A percentile compares a stretch with the other conserved stretches of the same genome.
Evolutionary conservation across 2,888 invertebrate species (phyloP).

Genomic region (Epinotia demarniana): DNA sequence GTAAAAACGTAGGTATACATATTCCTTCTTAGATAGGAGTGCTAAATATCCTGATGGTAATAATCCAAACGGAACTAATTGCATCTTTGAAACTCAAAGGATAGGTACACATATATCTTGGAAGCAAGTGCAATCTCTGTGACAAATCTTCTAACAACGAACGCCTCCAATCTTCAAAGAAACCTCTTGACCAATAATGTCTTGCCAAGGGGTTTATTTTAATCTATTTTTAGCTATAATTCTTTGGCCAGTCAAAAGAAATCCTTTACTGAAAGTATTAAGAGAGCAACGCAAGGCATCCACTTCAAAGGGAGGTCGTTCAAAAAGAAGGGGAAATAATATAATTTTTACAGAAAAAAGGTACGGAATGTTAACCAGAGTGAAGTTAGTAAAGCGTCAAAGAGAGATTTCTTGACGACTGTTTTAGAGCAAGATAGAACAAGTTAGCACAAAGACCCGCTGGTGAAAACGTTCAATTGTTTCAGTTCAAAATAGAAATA

Average conservation of each 20-base stretch:
- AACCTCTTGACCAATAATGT: slow-evolving; percentile 35
- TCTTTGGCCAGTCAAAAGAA: slow-evolving; percentile 37
- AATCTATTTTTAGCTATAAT: slow-evolving; percentile 37
- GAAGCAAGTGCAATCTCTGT: background rate
- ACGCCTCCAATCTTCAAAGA: background rate
- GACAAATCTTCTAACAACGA: slow-evolving; percentile 11
- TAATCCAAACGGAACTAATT: slow-evolving; percentile 12
- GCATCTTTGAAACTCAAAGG: slow-evolving; percentile 18
- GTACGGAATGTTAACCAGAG: slow-evolving; percentile 36
- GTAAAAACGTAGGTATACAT: background rate
- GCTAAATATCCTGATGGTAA: too few relatives aligned
- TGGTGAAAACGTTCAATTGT: slow-evolving; percentile 19
- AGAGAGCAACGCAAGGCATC: slow-evolving; percentile 35
- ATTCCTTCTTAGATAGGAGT: background rate
- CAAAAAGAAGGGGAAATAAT: slow-evolving; percentile 41
- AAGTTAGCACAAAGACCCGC: slow-evolving; percentile 11
- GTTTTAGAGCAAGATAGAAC: slow-evolving; percentile 10
- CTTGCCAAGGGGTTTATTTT: slow-evolving; percentile 27
- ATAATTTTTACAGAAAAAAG: slow-evolving; percentile 40
- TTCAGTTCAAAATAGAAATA: background rate
- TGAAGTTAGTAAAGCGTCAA: slow-evolving; percentile 25
- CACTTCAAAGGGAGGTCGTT: slow-evolving; percentile 37
- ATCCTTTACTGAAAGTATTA: slow-evolving; percentile 43
- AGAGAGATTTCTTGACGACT: slow-evolving; percentile 30
- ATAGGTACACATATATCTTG: slow-evolving; percentile 8